These are phyloP conservation scores for Ceraclea dissimilis DNA, from an alignment of 2,888 invertebrate species.

Conservation along the genomic window DNA sequence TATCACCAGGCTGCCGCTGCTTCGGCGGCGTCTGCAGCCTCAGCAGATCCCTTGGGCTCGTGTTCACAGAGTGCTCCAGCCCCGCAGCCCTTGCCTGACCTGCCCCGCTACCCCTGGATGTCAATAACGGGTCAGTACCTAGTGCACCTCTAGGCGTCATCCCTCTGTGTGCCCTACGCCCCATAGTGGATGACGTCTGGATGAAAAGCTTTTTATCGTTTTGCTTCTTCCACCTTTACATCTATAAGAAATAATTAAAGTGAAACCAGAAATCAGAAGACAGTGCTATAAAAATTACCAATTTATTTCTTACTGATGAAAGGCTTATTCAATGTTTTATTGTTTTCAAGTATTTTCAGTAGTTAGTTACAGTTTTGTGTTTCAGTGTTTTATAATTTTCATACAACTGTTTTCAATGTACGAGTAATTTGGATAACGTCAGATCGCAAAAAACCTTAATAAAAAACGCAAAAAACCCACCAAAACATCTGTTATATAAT, in stretches of 20 bases:
- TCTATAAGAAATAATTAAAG: background rate
- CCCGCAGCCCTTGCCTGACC: slow-evolving; percentile 83
- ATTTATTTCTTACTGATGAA: background rate
- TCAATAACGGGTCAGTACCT: slow-evolving; percentile 81
- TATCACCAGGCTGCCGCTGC: slow-evolving; percentile 79
- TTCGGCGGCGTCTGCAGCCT: slow-evolving; percentile 67
- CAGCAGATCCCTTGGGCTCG: slow-evolving; percentile 76
- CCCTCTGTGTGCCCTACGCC: background rate
- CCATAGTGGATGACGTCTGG: slow-evolving; percentile 1
- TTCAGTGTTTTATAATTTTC: background rate
- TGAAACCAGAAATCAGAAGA: background rate
- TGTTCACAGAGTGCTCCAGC: slow-evolving; percentile 69
- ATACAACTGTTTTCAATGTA: too few relatives aligned
- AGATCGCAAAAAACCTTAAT: too few relatives aligned
- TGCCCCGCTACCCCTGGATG: slow-evolving; percentile 95
- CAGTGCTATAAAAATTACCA: background rate
- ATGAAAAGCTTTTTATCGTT: background rate
- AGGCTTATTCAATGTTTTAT: background rate
- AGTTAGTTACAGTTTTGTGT: background rate
- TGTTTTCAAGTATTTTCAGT: background rate
- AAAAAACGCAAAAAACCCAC: too few relatives aligned
- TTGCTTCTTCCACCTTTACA: background rate
- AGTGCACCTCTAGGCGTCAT: slow-evolving; percentile 1
- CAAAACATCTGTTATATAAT: too few relatives aligned
- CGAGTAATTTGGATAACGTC: background rate